Conservation (phyloP, 2,888 invertebrate genomes). For the Leptarthrus brevirostris region DNA sequence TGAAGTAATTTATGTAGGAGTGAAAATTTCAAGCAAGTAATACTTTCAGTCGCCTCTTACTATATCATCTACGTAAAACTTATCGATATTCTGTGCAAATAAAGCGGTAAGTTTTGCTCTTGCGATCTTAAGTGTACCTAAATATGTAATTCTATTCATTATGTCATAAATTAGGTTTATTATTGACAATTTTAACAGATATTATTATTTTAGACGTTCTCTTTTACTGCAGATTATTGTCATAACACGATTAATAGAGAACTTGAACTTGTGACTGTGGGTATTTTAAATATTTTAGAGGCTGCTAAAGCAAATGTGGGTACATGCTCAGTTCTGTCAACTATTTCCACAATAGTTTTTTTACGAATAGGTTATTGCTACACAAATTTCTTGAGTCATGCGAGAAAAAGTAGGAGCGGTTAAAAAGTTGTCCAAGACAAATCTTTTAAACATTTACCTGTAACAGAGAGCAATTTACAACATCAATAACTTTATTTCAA, state of each 20-base stretch:
- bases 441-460: conserved; percentile 13
- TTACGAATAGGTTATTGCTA: not conserved
- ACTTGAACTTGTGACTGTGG: conserved; percentile 9
- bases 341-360: not conserved
- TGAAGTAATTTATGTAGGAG: no score
- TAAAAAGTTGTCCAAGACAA: conserved; percentile 23
- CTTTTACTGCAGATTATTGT: no score
- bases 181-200: no score
- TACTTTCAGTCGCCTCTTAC: no score
- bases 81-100: not conserved
- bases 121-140: not conserved
- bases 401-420: conserved; percentile 23
- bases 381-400: conserved; percentile 4
- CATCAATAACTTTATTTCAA: no score
- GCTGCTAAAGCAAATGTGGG: not conserved
- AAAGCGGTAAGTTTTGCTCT: conserved; percentile 13
- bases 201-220: no score
- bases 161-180: no score
- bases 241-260: conserved; percentile 13
- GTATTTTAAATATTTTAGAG: conserved; percentile 14
- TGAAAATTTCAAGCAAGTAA: no score
- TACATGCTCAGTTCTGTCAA: not conserved
- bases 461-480: no score
- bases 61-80: no score
- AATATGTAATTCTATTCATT: not conserved